Base-by-base conservation (phyloP, 2,113 vertebrate species). In the Lampris megalopsis region DNA sequence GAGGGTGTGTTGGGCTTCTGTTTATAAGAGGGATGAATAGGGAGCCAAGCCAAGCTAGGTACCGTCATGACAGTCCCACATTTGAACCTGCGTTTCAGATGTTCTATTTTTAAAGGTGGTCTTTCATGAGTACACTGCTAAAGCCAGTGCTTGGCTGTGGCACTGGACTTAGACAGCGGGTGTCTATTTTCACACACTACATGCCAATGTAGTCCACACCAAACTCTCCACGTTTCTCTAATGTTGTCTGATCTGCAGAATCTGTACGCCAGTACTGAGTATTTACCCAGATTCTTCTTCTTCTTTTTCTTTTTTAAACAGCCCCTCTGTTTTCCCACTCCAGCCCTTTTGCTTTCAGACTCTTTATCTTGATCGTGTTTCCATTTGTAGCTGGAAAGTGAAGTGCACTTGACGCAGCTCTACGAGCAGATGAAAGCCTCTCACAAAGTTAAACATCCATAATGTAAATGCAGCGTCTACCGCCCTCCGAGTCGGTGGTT, bases 11-110 rank as follows among this genome's bases (percentile, higher is more conserved):
- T 2, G 66, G 83, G 80, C 59, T 59, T 79, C 74, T 79, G 81
- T 87, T 82, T 90, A 85, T 80, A 75, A 65, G 63, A 71, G 63
- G 70, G 60, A 68, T 77, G 78, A 82, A 82, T 78, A 80, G 83
- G 24, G 24, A 24, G 24, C 24, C 24, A 24, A 88, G 75, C 78
- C 64, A 54, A 81, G 77, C 82, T 84, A 83, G 90, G 91, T 91
- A 86, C 81, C 38, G 70, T 90, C 78, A 63, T 40, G 72, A 69
- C 71, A 45, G 80, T 73, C 47, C 3, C 6, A 11, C 43, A 35
- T 41, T 76, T 38, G 45, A 61, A 65, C 68, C 61, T 5, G 1
- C 79, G 59, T 77, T 37, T 38, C 60, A 70, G 73, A 76, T 42
- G 37, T 43, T 47, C 68, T 75, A 24, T 79, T 81, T 88, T 50